phyloP scores from a whole-genome alignment of 2,113 vertebrate genomes.

The Reinhardtius hippoglossoides region DNA sequence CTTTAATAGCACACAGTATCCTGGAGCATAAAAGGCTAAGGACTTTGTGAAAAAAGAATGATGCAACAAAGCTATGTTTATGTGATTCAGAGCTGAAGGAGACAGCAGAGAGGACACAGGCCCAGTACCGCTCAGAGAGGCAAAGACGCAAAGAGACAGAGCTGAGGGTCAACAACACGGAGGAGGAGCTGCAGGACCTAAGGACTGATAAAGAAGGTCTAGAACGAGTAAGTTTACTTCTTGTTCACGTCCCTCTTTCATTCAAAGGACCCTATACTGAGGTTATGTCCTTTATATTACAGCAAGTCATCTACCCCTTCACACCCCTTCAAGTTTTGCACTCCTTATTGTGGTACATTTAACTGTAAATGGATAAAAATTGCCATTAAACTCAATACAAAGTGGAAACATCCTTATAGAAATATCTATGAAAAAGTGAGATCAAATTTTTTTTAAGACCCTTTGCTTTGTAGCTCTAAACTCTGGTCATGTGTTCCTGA shows the following conservation, averaged over 20 bases:
- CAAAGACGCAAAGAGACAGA: constrained; percentile 90
- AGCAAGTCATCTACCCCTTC: too few species aligned
- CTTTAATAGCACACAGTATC: too few species aligned
- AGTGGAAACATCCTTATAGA: too few species aligned
- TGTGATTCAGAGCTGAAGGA: constrained; percentile 86
- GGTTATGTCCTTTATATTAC: not conserved
- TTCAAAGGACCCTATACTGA: not conserved
- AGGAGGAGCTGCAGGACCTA: constrained; percentile 90
- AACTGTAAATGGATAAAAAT: not conserved
- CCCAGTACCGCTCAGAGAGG: constrained; percentile 87
- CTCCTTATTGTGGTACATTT: not conserved
- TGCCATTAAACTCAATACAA: too few species aligned
- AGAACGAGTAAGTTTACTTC: constrained; percentile 82
- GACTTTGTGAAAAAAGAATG: too few species aligned
- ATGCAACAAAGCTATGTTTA: too few species aligned
- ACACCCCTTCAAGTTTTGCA: too few species aligned
- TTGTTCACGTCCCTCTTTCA: not conserved
- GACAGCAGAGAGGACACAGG: constrained; percentile 81
- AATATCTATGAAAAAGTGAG: too few species aligned
- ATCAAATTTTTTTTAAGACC: too few species aligned
- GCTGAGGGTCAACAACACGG: constrained; percentile 81
- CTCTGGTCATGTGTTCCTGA: too few species aligned
- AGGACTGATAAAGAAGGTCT: constrained; percentile 88
- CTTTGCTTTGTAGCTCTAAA: too few species aligned
- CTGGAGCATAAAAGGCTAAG: too few species aligned